These are phyloP conservation scores for Porites lobata DNA, from an alignment of 92 coral and sea anemone genomes.

Conservation along the genomic window DNA sequence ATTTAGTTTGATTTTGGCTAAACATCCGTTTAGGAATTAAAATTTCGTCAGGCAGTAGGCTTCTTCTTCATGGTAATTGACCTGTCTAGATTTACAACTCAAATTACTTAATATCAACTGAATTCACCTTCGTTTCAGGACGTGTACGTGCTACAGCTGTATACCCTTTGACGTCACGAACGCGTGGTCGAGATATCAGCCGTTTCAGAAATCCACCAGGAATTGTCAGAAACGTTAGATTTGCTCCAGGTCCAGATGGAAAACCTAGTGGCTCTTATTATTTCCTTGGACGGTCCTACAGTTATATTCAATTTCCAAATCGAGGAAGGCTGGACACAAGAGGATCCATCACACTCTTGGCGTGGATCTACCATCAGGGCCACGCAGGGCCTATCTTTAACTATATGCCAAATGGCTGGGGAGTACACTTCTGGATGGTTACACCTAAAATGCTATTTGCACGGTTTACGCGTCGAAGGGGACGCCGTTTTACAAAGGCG, in stretches of 20 bases:
- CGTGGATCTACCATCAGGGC: slow-evolving; percentile 14
- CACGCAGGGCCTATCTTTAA: not conserved
- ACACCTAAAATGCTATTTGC: not conserved
- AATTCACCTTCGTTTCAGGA: not conserved
- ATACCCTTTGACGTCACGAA: slow-evolving; percentile 63
- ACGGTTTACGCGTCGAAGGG: not conserved
- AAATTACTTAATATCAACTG: too few species aligned
- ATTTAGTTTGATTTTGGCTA: too few species aligned
- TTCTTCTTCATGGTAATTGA: too few species aligned
- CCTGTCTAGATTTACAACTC: too few species aligned
- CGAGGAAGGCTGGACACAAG: slow-evolving; percentile 35
- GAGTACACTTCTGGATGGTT: slow-evolving; percentile 1
- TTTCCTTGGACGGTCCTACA: slow-evolving; percentile 68
- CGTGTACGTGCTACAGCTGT: slow-evolving; percentile 60
- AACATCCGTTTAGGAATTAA: too few species aligned
- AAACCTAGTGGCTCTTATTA: slow-evolving; percentile 51
- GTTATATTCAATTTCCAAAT: slow-evolving; percentile 75
- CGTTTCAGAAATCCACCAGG: slow-evolving; percentile 70
- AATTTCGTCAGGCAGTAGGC: too few species aligned
- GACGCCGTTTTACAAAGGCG: not conserved
- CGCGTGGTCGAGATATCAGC: slow-evolving; percentile 69
- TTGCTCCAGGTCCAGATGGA: slow-evolving; percentile 64
- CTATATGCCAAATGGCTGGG: slow-evolving; percentile 20
- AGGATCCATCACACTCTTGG: not conserved
- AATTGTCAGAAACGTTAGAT: slow-evolving; percentile 46